Evolutionary conservation across 2,797 vertebrate species (phyloP).

Genomic region (Rhinatrema bivittatum): DNA sequence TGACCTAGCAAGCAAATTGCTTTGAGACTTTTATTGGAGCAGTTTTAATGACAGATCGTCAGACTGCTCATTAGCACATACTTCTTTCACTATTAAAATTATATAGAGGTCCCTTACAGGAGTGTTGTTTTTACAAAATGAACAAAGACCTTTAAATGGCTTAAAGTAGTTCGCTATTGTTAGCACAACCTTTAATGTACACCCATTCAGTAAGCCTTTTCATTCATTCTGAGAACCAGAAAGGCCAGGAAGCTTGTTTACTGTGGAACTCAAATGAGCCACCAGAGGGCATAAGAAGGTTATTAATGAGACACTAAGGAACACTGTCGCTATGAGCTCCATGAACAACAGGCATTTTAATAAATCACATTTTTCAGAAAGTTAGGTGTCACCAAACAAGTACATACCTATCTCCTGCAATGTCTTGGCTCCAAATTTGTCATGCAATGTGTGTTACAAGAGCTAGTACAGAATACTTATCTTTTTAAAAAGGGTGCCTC

Average conservation of each 20-base stretch:
- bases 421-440: no score
- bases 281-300: conserved; percentile 23
- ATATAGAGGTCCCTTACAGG: fast-evolving
- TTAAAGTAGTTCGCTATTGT: fast-evolving
- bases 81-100: fast-evolving
- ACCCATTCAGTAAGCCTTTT: neutral
- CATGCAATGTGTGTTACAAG: no score
- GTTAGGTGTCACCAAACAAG: fast-evolving
- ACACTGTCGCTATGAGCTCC: fast-evolving
- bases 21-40: neutral
- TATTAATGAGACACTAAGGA: neutral
- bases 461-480: no score
- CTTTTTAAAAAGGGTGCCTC: no score
- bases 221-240: neutral
- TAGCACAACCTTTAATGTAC: neutral
- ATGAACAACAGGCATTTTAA: neutral
- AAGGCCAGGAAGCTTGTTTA: neutral
- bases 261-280: neutral
- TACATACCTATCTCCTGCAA: no score
- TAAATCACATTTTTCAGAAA: neutral
- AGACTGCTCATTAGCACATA: fast-evolving
- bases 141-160: fast-evolving
- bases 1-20: neutral
- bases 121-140: neutral
- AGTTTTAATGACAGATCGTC: neutral